Conservation (phyloP, 2,113 vertebrate genomes). For the Struthio camelus region DNA sequence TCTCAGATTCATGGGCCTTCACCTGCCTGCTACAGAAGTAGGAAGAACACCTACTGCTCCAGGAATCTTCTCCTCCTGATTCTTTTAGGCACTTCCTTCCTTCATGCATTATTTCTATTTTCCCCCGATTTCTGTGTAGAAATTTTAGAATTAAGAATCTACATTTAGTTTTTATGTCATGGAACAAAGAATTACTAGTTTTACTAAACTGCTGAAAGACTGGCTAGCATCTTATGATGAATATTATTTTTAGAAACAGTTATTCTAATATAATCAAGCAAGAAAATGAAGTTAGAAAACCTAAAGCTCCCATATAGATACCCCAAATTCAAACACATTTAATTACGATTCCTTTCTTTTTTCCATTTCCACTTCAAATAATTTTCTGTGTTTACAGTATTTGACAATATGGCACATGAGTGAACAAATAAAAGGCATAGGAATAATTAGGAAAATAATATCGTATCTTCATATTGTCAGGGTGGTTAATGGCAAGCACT, state of each 20-base stretch:
- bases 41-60: not conserved
- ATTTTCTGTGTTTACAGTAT: not conserved
- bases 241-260: not conserved
- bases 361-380: not conserved
- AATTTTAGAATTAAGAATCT: not conserved
- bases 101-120: not conserved
- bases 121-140: not conserved
- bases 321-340: not conserved
- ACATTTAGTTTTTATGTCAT: fast-evolving
- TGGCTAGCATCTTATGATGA: not conserved
- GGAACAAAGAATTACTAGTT: not conserved
- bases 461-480: not conserved
- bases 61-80: not conserved
- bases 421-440: not conserved
- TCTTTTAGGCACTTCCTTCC: not conserved
- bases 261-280: not conserved
- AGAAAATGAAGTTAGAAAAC: not conserved
- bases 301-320: not conserved
- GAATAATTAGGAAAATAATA: not conserved
- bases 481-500: not conserved
- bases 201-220: not conserved
- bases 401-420: not conserved
- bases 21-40: not conserved
- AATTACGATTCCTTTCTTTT: not conserved
- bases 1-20: not conserved